Conservation (phyloP, 1,140 invertebrate species). For the Drosophila micromelanica region DNA sequence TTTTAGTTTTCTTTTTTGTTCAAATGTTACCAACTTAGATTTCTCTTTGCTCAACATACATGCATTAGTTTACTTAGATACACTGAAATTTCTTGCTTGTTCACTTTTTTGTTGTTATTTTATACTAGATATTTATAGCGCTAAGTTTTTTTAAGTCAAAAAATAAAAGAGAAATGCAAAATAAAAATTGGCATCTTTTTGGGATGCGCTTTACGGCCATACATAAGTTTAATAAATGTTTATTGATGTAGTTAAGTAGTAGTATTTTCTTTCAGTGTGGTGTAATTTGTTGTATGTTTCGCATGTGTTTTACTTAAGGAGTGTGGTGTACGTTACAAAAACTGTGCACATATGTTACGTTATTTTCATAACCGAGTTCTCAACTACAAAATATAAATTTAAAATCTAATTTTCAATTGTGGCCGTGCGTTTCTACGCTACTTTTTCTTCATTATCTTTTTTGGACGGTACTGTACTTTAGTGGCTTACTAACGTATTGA, state of each 20-base stretch:
- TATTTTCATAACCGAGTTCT: neutral
- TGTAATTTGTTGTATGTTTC: slow-evolving; percentile 4
- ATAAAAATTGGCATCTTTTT: slow-evolving; percentile 20
- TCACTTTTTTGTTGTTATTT: slow-evolving; percentile 5
- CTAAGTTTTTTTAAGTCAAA: slow-evolving; percentile 20
- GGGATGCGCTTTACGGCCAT: slow-evolving; percentile 23
- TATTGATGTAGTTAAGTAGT: slow-evolving; percentile 9
- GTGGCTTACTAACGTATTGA: slow-evolving; percentile 38
- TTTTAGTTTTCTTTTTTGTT: slow-evolving; percentile 34
- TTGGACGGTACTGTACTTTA: slow-evolving; percentile 71
- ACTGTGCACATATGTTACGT: slow-evolving; percentile 3
- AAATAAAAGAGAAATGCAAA: slow-evolving; percentile 27
- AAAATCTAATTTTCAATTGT: slow-evolving; percentile 37
- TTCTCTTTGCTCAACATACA: slow-evolving; percentile 52
- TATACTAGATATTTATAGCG: slow-evolving; percentile 7
- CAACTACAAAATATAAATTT: slow-evolving; percentile 59
- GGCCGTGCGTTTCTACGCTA: slow-evolving; percentile 39
- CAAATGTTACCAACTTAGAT: slow-evolving; percentile 23
- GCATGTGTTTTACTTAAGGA: slow-evolving; percentile 5
- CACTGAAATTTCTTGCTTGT: slow-evolving; percentile 16
- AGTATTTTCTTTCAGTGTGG: slow-evolving; percentile 7
- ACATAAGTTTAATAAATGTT: slow-evolving; percentile 31
- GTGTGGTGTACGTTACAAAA: slow-evolving; percentile 24
- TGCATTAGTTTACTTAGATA: slow-evolving; percentile 48
- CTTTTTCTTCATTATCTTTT: slow-evolving; percentile 1